Evolutionary conservation across 2,888 invertebrate genomes (phyloP), one percentile per base, ranked within the genome.

Genomic region (Dicranocentrus wangi): DNA sequence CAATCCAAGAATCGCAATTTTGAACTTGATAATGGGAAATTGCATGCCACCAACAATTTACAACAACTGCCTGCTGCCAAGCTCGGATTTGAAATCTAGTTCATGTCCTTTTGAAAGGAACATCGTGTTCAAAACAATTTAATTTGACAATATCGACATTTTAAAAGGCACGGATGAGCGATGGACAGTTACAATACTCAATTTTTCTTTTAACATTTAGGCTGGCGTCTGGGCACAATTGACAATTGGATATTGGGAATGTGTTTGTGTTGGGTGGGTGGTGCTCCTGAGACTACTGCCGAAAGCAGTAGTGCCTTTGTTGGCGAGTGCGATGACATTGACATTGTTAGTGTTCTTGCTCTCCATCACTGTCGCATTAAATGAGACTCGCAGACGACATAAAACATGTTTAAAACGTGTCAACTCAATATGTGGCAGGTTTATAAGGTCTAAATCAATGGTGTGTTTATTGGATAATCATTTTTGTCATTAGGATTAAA

Each of bases 261-360:
- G 32, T n/a, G 13, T 39, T 39, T 13, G 39, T 47, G n/a, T 51
- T 8, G 19, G 19, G 51, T 71, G 71, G 71, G 60, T 60, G 71
- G 60, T 71, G 3, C 65, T 72, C 60, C 58, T 70, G 32, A 32
- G 10, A 15, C 47, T 47, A 15, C n/a, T 47, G 15, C 5, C n/a
- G 25, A 68, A 10, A 23, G 10, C 68, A n/a, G 13, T n/a, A 17
- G 53, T 21, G 68, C n/a, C n/a, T n/a, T n/a, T n/a, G n/a, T n/a
- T n/a, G n/a, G n/a, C n/a, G n/a, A n/a, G n/a, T 42, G 7, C 27
- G 55, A 42, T 63, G 73, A 73, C 73, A 73, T 73, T 73, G 73
- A 73, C 73, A 73, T 73, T 73, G 73, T 73, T 73, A 55, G 32
- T 58, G 39, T 69, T 23, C 58, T 51, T 32, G 68, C 25, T 58